Conservation (phyloP, 2,113 vertebrate genomes). For the Channa maculata region DNA sequence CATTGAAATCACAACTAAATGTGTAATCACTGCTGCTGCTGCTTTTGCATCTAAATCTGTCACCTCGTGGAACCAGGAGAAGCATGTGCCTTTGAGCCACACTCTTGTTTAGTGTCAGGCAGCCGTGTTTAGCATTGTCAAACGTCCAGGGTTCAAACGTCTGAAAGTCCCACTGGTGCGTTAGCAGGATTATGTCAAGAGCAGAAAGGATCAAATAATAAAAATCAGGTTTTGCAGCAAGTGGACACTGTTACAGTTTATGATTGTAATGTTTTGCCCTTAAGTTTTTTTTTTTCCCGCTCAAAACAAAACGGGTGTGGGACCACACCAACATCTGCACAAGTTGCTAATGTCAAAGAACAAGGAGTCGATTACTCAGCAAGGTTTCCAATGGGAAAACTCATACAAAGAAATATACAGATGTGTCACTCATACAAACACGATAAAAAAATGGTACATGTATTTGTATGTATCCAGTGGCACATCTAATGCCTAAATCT, state of each 20-base stretch:
- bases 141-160: no score
- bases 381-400: not conserved
- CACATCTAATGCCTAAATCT: conserved; percentile 42
- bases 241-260: no score
- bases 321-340: not conserved
- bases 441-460: conserved; percentile 8
- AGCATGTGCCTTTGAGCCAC: not conserved
- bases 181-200: not conserved
- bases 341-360: not conserved
- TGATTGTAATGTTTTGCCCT: no score
- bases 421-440: not conserved
- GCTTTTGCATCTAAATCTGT: conserved; percentile 2
- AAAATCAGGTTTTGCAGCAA: not conserved
- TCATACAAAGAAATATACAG: not conserved
- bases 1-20: conserved; percentile 9
- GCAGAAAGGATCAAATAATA: not conserved
- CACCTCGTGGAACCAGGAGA: not conserved
- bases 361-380: not conserved
- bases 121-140: not conserved
- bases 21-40: conserved; percentile 5
- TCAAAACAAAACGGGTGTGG: not conserved
- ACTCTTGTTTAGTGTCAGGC: not conserved
- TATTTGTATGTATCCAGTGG: conserved; percentile 17
- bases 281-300: not conserved
- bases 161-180: not conserved